Percentiles rank a stretch among this genome's conserved stretches.
These are phyloP conservation scores for Orthosia gothica DNA, from an alignment of 2,888 invertebrate genomes.

Conservation along the genomic window DNA sequence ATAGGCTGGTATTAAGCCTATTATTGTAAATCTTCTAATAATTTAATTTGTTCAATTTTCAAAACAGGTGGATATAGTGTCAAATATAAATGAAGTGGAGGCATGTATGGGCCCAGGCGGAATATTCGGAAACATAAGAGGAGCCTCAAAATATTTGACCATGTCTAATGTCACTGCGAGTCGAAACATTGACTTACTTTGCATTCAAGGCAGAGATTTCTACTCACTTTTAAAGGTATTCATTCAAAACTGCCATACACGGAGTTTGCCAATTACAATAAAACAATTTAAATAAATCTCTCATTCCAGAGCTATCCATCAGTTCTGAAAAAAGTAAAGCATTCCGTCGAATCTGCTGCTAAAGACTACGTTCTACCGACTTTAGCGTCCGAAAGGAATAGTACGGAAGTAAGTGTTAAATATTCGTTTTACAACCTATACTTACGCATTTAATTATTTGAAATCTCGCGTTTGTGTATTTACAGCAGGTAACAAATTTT, in stretches of 20 bases:
- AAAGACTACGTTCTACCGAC: conserved; percentile 89
- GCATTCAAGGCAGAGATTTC: conserved; percentile 87
- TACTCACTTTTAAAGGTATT: conserved; percentile 86
- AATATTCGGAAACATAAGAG: conserved; percentile 89
- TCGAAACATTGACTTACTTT: conserved; percentile 88
- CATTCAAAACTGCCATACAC: neutral
- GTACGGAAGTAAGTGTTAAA: conserved; percentile 74
- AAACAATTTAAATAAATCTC: neutral
- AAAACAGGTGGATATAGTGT: conserved; percentile 84
- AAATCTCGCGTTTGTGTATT: neutral
- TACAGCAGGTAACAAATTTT: conserved; percentile 55
- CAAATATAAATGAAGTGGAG: conserved; percentile 86
- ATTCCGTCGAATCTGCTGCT: conserved; percentile 81
- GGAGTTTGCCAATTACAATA: neutral
- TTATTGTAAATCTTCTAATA: no score
- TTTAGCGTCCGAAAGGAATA: conserved; percentile 76
- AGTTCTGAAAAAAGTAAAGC: conserved; percentile 84
- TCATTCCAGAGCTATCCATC: conserved; percentile 87
- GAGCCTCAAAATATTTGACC: conserved; percentile 82
- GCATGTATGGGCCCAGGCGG: conserved; percentile 90
- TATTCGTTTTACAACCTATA: neutral
- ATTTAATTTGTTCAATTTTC: neutral
- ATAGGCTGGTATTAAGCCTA: no score
- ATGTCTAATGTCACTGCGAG: conserved; percentile 88
- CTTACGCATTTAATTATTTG: neutral